phyloP scores from a whole-genome alignment of 2,888 invertebrate genomes.

The Nemotelus pantherinus region DNA sequence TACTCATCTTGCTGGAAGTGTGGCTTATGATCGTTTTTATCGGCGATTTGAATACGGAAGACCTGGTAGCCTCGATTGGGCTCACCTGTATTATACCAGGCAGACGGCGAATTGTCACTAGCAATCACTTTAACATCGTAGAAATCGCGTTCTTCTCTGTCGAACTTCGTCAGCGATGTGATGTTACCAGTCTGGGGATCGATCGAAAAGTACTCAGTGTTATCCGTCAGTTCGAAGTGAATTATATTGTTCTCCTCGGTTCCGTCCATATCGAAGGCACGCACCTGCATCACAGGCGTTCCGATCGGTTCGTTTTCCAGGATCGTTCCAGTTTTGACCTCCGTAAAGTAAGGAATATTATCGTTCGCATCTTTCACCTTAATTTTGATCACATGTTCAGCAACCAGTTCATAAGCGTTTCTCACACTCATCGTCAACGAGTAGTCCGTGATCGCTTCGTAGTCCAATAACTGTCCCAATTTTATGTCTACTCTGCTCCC shows the following conservation, averaged over 20 bases:
- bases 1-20: conserved; percentile 82
- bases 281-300: conserved; percentile 84
- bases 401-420: conserved; percentile 82
- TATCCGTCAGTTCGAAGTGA: conserved; percentile 76
- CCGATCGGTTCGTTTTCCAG: conserved; percentile 85
- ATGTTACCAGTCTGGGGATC: conserved; percentile 89
- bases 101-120: conserved; percentile 88
- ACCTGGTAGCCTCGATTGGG: conserved; percentile 83
- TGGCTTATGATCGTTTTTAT: conserved; percentile 96
- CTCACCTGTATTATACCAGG: conserved; percentile 71
- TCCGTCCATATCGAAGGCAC: conserved; percentile 87
- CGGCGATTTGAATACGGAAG: conserved; percentile 90
- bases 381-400: conserved; percentile 81
- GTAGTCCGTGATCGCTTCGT: conserved; percentile 85
- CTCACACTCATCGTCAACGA: conserved; percentile 83
- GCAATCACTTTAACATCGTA: conserved; percentile 93
- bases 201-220: conserved; percentile 81
- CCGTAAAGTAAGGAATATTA: conserved; percentile 86
- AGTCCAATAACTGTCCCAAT: conserved; percentile 81
- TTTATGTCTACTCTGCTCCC: conserved; percentile 79
- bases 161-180: conserved; percentile 82
- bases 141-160: conserved; percentile 84
- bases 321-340: conserved; percentile 82
- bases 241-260: conserved; percentile 85
- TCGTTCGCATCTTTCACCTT: conserved; percentile 90